Evolutionary conservation across 1,140 invertebrate genomes (phyloP), one percentile per base, ranked within the genome.

Genomic region (Coelopa frigida): DNA sequence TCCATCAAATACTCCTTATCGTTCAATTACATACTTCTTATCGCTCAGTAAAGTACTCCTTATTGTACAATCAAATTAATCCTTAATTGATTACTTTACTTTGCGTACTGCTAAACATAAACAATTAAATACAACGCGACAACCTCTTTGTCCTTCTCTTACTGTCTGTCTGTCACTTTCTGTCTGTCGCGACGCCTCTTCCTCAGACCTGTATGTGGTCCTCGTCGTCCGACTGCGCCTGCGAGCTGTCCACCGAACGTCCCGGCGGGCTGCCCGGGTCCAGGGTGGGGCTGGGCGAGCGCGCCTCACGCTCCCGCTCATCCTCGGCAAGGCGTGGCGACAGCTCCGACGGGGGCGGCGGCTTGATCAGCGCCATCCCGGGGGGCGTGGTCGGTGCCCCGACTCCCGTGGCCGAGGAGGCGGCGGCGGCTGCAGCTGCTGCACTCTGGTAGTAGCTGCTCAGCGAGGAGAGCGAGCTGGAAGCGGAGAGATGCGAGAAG

Each of bases 181-280:
- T n/a, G n/a, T n/a, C n/a, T n/a, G n/a, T n/a, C n/a, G n/a, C n/a
- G n/a, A n/a, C n/a, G n/a, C n/a, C n/a, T n/a, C n/a, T n/a, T n/a
- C 33, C 29, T 67, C 50, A 68, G 32, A 68, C 65, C 42, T 68
- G 65, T 21, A 68, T 58, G 38, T 68, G 62, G 46, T 68, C 66
- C 46, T 70, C 67, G 22, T 70, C 66, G 27, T 68, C 66, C 20
- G 63, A 68, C 29, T 61, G 61, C 10, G 57, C 54, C 46, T 56
- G 61, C 18, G 59, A 67, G 26, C 63, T 67, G 36, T 69, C 63
- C 15, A 62, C 56, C 20, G 67, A 68, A 4, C 67, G 54, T 0
- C 63, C 66, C 3, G 66, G 66, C 48, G 67, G 67, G 56, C 66
- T 69, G 23, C 67, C 67, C 33, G 66, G 67, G 48, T 70, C 66